These are phyloP conservation scores for Phocides pigmalion DNA, from an alignment of 1,140 invertebrate genomes.

Conservation along the genomic window DNA sequence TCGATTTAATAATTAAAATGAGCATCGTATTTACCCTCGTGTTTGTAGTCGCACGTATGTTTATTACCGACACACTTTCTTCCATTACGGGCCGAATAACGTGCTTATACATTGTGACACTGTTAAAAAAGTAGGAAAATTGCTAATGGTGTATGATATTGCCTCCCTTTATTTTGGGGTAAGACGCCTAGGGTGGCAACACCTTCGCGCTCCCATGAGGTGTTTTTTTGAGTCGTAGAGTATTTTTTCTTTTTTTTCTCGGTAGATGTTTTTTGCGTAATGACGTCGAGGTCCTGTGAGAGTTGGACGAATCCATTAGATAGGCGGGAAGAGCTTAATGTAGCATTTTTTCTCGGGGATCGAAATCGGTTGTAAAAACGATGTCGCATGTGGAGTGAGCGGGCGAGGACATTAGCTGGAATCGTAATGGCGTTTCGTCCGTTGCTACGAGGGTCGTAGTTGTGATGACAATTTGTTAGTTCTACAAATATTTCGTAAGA, in stretches of 20 bases:
- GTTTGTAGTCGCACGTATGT: slow-evolving; percentile 32
- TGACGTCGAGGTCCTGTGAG: slow-evolving; percentile 78
- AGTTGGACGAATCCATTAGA: slow-evolving; percentile 81
- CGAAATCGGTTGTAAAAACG: slow-evolving; percentile 61
- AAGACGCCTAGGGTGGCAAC: slow-evolving; percentile 75
- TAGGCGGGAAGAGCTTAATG: slow-evolving; percentile 80
- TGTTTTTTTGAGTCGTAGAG: slow-evolving; percentile 68
- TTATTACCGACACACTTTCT: slow-evolving; percentile 5
- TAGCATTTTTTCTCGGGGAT: slow-evolving; percentile 63
- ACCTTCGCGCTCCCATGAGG: slow-evolving; percentile 77
- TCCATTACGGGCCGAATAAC: slow-evolving; percentile 47
- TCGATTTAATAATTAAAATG: slow-evolving; percentile 69
- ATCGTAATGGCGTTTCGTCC: slow-evolving; percentile 60
- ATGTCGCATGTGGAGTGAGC: slow-evolving; percentile 59
- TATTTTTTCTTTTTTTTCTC: slow-evolving; percentile 62
- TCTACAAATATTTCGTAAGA: not conserved
- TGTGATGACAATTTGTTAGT: slow-evolving; percentile 36
- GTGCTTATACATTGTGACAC: slow-evolving; percentile 75
- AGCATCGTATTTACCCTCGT: slow-evolving; percentile 47
- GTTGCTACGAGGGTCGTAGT: slow-evolving; percentile 33
- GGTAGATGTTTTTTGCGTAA: slow-evolving; percentile 74
- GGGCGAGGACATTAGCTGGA: slow-evolving; percentile 57
- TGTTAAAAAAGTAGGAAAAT: slow-evolving; percentile 81
- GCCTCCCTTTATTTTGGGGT: slow-evolving; percentile 76
- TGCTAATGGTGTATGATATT: slow-evolving; percentile 83